Base-by-base conservation (phyloP, 2,113 vertebrate genomes). In the Ciconia maguari region DNA sequence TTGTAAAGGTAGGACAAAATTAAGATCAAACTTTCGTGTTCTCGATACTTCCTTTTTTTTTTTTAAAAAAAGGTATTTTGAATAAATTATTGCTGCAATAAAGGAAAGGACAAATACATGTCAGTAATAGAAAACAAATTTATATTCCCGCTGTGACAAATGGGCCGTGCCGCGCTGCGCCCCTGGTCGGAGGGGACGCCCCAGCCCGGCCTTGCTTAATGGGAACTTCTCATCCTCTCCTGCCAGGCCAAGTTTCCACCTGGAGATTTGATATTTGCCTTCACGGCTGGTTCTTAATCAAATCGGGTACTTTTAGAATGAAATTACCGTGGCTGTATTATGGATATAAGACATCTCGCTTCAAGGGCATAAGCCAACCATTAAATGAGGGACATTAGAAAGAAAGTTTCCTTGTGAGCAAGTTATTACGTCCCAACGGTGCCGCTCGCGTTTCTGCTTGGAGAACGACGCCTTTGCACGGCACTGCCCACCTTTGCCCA, bases 1-100 rank as follows among this genome's bases (percentile, higher is more conserved):
- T 71, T 55, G 51, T 58, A 97, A 97, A 97, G 95, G 97, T 95
- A 97, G 75, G 61, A 94, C 64, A 88, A 96, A 97, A 96, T 95
- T 95, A 95, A 94, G 94, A 96, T 87, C 38, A 57, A 92, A 72
- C 52, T 74, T 84, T 55, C 32, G 82, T 5, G n/a, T 77, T 90
- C 92, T 79, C 2, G 0, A 55, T 9, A 2, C 55, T 66, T 64
- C 25, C 24, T 49, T 87, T 41, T 70, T 66, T 91, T 78, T 72
- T 42, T 72, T 76, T 52, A n/a, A n/a, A 83, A 92, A 83, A 92
- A 55, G 94, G 69, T 89, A 94, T 95, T 95, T 92, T 91, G 16
- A 89, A 95, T 44, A 94, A 92, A 79, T 93, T 89, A 96, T 93
- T 86, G 84, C 92, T 44, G 81, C 66, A 86, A 86, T 94, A 92